Percentiles rank a stretch among this genome's conserved stretches.
Conservation (phyloP, 2,888 invertebrate species). For the Plagiodera versicolora region DNA sequence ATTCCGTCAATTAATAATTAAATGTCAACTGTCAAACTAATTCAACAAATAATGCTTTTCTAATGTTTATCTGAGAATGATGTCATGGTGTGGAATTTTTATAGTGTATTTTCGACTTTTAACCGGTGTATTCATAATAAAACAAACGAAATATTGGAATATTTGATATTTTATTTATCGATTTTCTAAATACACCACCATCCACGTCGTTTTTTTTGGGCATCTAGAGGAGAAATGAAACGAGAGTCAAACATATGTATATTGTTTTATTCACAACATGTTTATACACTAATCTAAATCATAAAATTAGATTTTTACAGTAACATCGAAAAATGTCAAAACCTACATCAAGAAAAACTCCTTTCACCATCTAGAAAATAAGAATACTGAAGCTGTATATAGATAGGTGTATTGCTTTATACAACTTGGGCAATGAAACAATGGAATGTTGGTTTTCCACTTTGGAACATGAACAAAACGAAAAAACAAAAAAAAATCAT, state of each 20-base stretch:
- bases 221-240: constrained; percentile 15
- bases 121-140: too few relatives aligned
- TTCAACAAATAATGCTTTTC: too few relatives aligned
- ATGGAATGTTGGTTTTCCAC: constrained; percentile 45
- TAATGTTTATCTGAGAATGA: too few relatives aligned
- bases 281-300: constrained; percentile 41
- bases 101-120: too few relatives aligned
- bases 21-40: too few relatives aligned
- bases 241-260: constrained; percentile 25
- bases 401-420: constrained; percentile 42
- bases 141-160: too few relatives aligned
- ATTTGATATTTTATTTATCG: too few relatives aligned
- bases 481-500: constrained; percentile 23
- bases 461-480: constrained; percentile 24
- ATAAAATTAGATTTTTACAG: constrained; percentile 37
- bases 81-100: too few relatives aligned
- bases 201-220: too few relatives aligned
- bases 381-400: constrained; percentile 36
- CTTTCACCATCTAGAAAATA: constrained; percentile 37
- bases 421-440: constrained; percentile 43
- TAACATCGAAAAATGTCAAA: constrained; percentile 38
- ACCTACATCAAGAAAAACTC: constrained; percentile 36
- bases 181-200: too few relatives aligned
- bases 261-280: constrained; percentile 39
- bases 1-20: too few relatives aligned